Evolutionary conservation across 2,797 vertebrate genomes (phyloP).

Genomic region (Erethizon dorsatum): DNA sequence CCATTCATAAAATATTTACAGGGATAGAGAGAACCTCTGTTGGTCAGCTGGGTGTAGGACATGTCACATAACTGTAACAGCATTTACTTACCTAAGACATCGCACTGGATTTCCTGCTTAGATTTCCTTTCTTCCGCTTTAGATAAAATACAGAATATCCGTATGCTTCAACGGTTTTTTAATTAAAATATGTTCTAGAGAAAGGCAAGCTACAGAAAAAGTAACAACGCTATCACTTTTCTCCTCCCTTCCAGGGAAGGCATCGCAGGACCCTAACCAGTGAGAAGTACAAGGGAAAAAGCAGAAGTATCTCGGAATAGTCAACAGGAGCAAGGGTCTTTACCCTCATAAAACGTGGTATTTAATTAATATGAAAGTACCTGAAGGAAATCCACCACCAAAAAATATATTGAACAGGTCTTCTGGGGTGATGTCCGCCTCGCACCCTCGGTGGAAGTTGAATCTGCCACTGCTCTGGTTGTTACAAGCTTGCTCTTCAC

Average conservation of each 20-base stretch:
- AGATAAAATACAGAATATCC: slow-evolving; percentile 58
- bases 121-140: slow-evolving; percentile 6
- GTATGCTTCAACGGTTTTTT: background rate
- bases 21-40: slow-evolving; percentile 3
- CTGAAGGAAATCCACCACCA: slow-evolving; percentile 96
- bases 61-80: background rate
- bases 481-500: slow-evolving; percentile 93
- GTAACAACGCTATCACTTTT: background rate
- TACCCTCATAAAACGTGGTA: slow-evolving; percentile 52
- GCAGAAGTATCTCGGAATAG: slow-evolving; percentile 29
- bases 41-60: background rate
- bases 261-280: slow-evolving; percentile 19
- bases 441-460: slow-evolving; percentile 97
- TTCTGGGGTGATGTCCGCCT: slow-evolving; percentile 98
- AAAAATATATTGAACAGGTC: slow-evolving; percentile 99
- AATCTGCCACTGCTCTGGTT: slow-evolving; percentile 93
- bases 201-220: slow-evolving; percentile 43
- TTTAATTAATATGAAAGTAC: slow-evolving; percentile 87
- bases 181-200: slow-evolving; percentile 55
- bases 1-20: slow-evolving; percentile 47
- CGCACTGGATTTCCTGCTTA: background rate
- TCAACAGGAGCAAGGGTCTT: background rate
- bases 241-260: slow-evolving; percentile 36
- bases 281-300: background rate
- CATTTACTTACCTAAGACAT: background rate